These are phyloP conservation scores for Xylocopa sonorina DNA, from an alignment of 1,140 invertebrate species.

Conservation along the genomic window DNA sequence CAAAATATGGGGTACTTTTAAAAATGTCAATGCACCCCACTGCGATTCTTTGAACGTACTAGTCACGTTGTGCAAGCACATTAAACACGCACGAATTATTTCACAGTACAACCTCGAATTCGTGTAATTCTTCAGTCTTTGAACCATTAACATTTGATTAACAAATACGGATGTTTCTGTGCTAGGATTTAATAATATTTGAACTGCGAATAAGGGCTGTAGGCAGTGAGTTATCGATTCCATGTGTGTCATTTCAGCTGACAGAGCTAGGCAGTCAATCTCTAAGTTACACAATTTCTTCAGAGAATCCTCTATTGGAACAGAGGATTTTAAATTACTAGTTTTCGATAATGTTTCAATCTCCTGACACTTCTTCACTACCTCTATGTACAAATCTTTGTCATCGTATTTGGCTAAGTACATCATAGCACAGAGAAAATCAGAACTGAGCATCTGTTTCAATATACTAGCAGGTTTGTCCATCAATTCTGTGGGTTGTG, in stretches of 20 bases:
- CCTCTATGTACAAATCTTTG: conserved; percentile 85
- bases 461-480: conserved; percentile 88
- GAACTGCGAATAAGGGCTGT: conserved; percentile 88
- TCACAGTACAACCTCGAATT: conserved; percentile 91
- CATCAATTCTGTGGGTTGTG: conserved; percentile 84
- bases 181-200: conserved; percentile 89
- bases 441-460: conserved; percentile 87
- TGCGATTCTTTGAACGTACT: conserved; percentile 90
- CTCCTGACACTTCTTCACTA: conserved; percentile 88
- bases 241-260: conserved; percentile 82
- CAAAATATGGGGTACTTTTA: conserved; percentile 93
- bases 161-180: conserved; percentile 90
- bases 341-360: conserved; percentile 85
- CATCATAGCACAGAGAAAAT: conserved; percentile 91
- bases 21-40: conserved; percentile 96
- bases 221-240: conserved; percentile 89
- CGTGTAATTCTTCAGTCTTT: conserved; percentile 90
- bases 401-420: conserved; percentile 91
- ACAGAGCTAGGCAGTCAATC: conserved; percentile 83
- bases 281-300: conserved; percentile 85
- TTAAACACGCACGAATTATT: conserved; percentile 92
- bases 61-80: conserved; percentile 92
- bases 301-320: conserved; percentile 84
- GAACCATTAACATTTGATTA: conserved; percentile 90
- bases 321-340: conserved; percentile 83